Base-by-base conservation (phyloP, 2,797 vertebrate species). In the Crenichthys baileyi region DNA sequence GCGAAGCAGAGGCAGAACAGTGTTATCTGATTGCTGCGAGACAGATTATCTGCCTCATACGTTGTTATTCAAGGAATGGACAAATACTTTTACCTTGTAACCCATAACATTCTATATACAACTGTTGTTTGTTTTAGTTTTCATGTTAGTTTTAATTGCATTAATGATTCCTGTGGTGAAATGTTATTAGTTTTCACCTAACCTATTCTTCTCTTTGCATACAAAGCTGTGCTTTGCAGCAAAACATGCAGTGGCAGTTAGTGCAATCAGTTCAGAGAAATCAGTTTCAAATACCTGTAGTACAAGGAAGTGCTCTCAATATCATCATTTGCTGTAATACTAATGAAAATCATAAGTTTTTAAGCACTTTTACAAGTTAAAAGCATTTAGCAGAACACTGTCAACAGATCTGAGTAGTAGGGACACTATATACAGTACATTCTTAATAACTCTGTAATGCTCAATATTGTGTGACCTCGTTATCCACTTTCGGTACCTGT, bases 401-500 rank as follows among this genome's bases (percentile, higher is more conserved):
- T 68, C 65, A 24, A 68, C 44, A 41, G 31, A 65, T 39, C 5
- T 31, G 60, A 53, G 7, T 20, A 55, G 22, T 50, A 50, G 53
- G 22, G 18, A 24, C 7, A 24, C 55, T n/a, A 24, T 8, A 56
- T 53, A 6, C 44, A 8, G 56, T 60, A 60, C 36, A 29, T 36
- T 67, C 63, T 67, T 8, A 41, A 41, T 36, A 41, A 39, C 3
- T 67, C 0, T 44, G 39, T 7, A 68, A 12, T 63, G 26, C 60
- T 63, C 44, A 11, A 46, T 36, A 36, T 46, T 46, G 15, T 12
- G 60, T 65, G 75, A 77, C 76, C 81, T 87, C 60, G 58, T 75
- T 83, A 77, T 89, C 50, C 24, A 8, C 71, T 71, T 72, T 79
- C 67, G n/a, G 12, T 76, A 72, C 65, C 74, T 79, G 68, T 76